Evolutionary conservation across 2,888 invertebrate species (phyloP).

Genomic region (Biston betularia): DNA sequence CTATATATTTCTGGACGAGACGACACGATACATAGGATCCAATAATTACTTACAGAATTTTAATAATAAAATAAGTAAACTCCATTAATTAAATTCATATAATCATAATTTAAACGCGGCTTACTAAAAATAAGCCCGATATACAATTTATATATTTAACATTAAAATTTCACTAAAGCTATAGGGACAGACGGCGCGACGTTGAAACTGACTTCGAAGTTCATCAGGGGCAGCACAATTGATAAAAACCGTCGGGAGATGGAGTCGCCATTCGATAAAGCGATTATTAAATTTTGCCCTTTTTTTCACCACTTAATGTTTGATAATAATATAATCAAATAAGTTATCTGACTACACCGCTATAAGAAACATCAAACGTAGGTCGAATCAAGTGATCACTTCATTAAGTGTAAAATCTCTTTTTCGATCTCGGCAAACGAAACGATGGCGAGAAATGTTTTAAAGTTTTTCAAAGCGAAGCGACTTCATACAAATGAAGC

Average conservation of each 20-base stretch:
- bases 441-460: not conserved
- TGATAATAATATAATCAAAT: not conserved
- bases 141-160: constrained; percentile 23
- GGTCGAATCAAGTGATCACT: not conserved
- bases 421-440: not conserved
- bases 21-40: constrained; percentile 18
- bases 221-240: not conserved
- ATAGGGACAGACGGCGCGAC: constrained; percentile 13
- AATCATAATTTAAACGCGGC: constrained; percentile 34
- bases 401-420: not conserved
- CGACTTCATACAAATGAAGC: not conserved
- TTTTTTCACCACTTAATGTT: too few relatives aligned
- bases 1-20: constrained; percentile 14
- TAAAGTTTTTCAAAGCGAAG: not conserved
- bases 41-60: constrained; percentile 14
- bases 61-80: constrained; percentile 18
- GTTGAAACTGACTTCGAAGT: constrained; percentile 44
- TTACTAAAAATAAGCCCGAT: constrained; percentile 28
- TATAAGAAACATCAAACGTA: not conserved
- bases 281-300: too few relatives aligned
- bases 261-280: not conserved
- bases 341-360: not conserved
- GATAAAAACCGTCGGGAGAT: not conserved
- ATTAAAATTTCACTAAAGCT: constrained; percentile 35
- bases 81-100: constrained; percentile 35